Conservation (phyloP, 1,140 invertebrate genomes). For the Frieseomelitta varia region DNA sequence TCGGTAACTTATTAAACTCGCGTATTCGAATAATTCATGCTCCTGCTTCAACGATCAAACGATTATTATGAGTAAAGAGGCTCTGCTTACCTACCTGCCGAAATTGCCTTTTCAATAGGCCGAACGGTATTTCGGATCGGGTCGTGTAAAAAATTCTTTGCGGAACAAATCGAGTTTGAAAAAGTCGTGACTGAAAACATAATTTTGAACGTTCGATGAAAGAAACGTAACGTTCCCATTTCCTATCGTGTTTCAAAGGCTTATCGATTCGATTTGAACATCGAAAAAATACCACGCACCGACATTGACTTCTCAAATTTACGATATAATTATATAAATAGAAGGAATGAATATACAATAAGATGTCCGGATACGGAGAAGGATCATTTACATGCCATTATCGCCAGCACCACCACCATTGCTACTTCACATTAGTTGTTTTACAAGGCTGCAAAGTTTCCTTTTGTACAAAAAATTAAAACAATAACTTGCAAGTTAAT, state of each 20-base stretch:
- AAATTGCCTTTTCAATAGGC: slow-evolving; percentile 24
- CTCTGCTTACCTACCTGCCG: slow-evolving; percentile 59
- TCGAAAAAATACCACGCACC: slow-evolving; percentile 47
- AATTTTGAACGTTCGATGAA: not conserved
- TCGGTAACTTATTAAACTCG: slow-evolving; percentile 29
- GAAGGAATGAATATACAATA: slow-evolving; percentile 40
- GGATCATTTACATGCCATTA: slow-evolving; percentile 74
- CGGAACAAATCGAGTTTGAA: not conserved
- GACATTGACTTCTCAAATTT: slow-evolving; percentile 28
- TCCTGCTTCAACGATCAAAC: slow-evolving; percentile 29
- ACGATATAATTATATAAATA: slow-evolving; percentile 40
- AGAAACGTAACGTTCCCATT: not conserved
- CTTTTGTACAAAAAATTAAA: not conserved
- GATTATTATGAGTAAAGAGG: slow-evolving; percentile 6
- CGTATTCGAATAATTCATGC: slow-evolving; percentile 43
- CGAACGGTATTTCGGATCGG: slow-evolving; percentile 37
- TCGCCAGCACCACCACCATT: slow-evolving; percentile 75
- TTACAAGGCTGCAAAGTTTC: slow-evolving; percentile 24
- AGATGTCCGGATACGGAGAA: slow-evolving; percentile 52
- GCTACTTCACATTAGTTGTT: slow-evolving; percentile 64
- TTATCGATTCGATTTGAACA: slow-evolving; percentile 51
- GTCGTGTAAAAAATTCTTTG: slow-evolving; percentile 17
- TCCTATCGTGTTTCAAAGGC: slow-evolving; percentile 29
- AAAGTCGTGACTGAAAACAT: not conserved
- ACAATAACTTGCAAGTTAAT: slow-evolving; percentile 54